Evolutionary conservation across 2,113 vertebrate genomes (phyloP), one percentile per base, ranked within the genome.

Genomic region (Opisthocomus hoazin): DNA sequence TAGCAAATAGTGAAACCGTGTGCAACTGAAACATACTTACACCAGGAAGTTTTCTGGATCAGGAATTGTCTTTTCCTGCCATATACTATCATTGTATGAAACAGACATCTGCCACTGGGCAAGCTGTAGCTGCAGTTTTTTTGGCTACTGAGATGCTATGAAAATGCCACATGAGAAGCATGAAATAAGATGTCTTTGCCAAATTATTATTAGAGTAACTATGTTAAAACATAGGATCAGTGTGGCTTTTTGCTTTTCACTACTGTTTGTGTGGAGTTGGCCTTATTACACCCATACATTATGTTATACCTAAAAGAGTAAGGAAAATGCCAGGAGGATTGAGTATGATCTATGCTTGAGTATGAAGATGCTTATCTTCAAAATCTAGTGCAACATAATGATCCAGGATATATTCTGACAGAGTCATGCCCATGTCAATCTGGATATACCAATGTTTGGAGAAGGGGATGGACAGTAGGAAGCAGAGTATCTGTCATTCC

Each of bases 111-210:
- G 84, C 57, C 60, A 22, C 45, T 54, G 27, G 54, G 57, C 36
- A 87, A 73, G 66, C 17, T 29, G 37, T 68, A 63, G 45, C 65
- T 75, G 15, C 64, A 53, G 10, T 6, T 9, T 76, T 87, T 91
- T 82, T 51, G 57, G 65, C 75, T 88, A 15, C 32, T 46, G 82
- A 76, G 63, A 61, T n/a, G 17, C 24, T 80, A 20, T 23, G 34
- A 84, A 94, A 95, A 90, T 74, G 41, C 57, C 50, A 80, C 93
- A 65, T 95, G 76, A 57, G 61, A 90, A 94, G 54, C 45, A 45
- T 27, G 26, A 73, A 88, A 46, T 91, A 65, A 68, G n/a, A 70
- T 70, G 24, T 48, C 21, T 61, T 63, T 89, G 56, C 65, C 37
- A 89, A 69, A 32, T 65, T 96, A 77, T 89, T 96, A 54, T 79